Conservation (phyloP, 2,888 invertebrate species). For the Azorinus chamasolen region DNA sequence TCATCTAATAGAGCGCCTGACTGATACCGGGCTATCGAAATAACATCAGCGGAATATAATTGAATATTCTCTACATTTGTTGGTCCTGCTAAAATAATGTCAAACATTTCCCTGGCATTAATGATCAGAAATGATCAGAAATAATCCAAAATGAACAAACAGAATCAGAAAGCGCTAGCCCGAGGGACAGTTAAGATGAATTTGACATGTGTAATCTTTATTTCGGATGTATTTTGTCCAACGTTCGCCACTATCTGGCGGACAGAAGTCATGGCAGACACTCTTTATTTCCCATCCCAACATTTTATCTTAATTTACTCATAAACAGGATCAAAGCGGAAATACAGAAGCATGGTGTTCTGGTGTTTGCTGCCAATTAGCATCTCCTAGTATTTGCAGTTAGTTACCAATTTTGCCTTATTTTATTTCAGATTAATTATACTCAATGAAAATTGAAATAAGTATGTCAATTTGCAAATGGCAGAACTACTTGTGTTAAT, state of each 20-base stretch:
- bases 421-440: too few species aligned
- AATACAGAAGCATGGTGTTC: too few species aligned
- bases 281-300: slow-evolving; percentile 47
- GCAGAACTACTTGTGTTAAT: too few species aligned
- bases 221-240: slow-evolving; percentile 37
- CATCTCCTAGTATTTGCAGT: too few species aligned
- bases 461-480: too few species aligned
- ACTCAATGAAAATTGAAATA: too few species aligned
- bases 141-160: slow-evolving; percentile 4
- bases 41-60: slow-evolving; percentile 60
- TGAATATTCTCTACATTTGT: slow-evolving; percentile 67
- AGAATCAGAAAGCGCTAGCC: not conserved
- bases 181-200: slow-evolving; percentile 7
- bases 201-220: slow-evolving; percentile 56
- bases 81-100: slow-evolving; percentile 61
- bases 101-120: slow-evolving; percentile 59
- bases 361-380: too few species aligned
- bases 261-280: slow-evolving; percentile 39
- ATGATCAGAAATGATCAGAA: slow-evolving; percentile 31
- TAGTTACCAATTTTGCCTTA: too few species aligned
- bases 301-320: slow-evolving; percentile 52
- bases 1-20: slow-evolving; percentile 60
- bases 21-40: slow-evolving; percentile 49
- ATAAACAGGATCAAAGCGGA: too few species aligned
- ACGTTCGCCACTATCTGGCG: slow-evolving; percentile 31